phyloP scores from a whole-genome alignment of 2,888 invertebrate genomes.

The Anodontia alba region DNA sequence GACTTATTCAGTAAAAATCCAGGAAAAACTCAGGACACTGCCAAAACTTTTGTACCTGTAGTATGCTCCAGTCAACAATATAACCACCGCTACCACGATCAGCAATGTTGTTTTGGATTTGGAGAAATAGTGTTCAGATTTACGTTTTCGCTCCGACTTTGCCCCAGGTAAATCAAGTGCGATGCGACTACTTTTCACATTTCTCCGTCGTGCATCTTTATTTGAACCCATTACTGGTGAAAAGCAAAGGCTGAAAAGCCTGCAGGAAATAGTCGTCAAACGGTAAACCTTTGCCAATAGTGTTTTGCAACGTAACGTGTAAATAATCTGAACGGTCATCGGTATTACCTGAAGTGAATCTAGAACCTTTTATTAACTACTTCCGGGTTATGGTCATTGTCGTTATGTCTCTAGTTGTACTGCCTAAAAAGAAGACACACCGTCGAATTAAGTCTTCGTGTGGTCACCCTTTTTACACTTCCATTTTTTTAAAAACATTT shows the following conservation, averaged over 20 bases:
- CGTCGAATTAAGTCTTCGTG: no score
- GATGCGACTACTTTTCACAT: constrained; percentile 47
- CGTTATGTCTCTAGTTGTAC: no score
- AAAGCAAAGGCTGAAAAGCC: background rate
- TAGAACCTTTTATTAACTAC: no score
- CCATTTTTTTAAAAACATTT: no score
- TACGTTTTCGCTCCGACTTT: constrained; percentile 31
- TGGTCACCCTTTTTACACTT: no score
- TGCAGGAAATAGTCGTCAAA: no score
- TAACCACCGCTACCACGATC: constrained; percentile 9
- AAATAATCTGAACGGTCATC: background rate
- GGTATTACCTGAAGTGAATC: background rate
- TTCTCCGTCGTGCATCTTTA: constrained; percentile 32
- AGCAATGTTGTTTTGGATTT: constrained; percentile 25
- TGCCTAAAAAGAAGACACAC: no score
- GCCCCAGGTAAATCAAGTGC: constrained; percentile 36
- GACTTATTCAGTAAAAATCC: no score
- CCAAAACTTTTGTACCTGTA: constrained; percentile 49
- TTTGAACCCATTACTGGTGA: background rate
- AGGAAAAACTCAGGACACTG: no score
- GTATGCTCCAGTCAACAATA: constrained; percentile 25
- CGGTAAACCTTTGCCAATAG: background rate
- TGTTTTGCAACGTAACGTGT: constrained; percentile 6
- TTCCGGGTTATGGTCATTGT: no score
- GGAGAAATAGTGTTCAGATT: constrained; percentile 8